Evolutionary conservation across 2,113 vertebrate species (phyloP), one percentile per base, ranked within the genome.

Genomic region (Pygoscelis adeliae): DNA sequence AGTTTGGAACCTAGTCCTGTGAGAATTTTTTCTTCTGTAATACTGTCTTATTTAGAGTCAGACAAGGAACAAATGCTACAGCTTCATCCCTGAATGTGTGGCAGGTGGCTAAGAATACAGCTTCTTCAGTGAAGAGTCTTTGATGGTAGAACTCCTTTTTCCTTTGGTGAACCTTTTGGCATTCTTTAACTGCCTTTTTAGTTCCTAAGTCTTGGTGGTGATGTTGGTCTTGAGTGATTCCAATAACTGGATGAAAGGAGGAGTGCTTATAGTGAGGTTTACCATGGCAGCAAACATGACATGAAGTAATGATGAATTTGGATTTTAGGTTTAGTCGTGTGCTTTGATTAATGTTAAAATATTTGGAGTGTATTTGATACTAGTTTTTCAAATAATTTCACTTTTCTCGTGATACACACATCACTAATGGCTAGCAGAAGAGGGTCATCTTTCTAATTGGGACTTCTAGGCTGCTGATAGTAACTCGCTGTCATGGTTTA

Each of bases 341-440:
- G 5, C 10, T 84, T 89, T 38, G 26, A 49, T n/a, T 77, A 52
- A 20, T 30, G 16, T 49, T 66, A 59, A 83, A 77, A 53, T 38
- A 50, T 20, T 38, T 67, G n/a, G 19, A n/a, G 2, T 23, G 10
- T 66, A 25, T 46, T 66, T 74, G 46, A 34, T 62, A 25, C 1
- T 82, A 38, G 16, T 46, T 36, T 89, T 87, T 21, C 3, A 29
- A 87, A 69, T 16, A 61, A n/a, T 47, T 79, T 47, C 4, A 44
- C 26, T 89, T 88, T 71, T 58, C 58, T 36, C 2, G 0, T 47
- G 5, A 27, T 34, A 29, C 0, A 1, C 8, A 18, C 15, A 15
- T 67, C 10, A 34, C 8, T 74, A 36, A 72, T 29, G n/a, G 38
- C 11, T 52, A 52, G 10, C 9, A 34, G 44, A 69, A 76, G 29